phyloP scores from a whole-genome alignment of 1,140 invertebrate genomes.

The Tribolium madens region DNA sequence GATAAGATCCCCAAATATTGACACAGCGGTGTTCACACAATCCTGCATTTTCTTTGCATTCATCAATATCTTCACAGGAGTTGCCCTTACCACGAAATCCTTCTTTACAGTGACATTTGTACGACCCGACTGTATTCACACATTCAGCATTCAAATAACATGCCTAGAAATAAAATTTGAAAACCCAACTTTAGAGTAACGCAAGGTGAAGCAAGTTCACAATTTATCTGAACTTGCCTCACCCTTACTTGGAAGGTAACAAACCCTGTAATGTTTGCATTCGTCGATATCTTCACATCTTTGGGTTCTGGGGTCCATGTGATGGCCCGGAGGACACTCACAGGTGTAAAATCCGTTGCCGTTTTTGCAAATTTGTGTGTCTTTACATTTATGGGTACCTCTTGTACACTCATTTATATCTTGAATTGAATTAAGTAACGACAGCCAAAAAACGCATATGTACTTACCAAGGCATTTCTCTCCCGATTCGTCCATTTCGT shows the following conservation, averaged over 20 bases:
- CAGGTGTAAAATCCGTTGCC: slow-evolving; percentile 81
- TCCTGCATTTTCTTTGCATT: slow-evolving; percentile 72
- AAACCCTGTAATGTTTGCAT: slow-evolving; percentile 70
- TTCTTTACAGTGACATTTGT: slow-evolving; percentile 80
- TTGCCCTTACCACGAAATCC: slow-evolving; percentile 76
- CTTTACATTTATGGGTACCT: slow-evolving; percentile 75
- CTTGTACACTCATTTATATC: slow-evolving; percentile 79
- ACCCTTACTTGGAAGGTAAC: not conserved
- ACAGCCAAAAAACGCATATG: not conserved
- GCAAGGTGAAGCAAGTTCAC: not conserved
- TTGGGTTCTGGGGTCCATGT: slow-evolving; percentile 68
- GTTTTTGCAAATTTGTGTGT: slow-evolving; percentile 82
- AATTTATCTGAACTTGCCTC: not conserved
- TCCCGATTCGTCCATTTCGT: slow-evolving; percentile 65
- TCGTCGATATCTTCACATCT: slow-evolving; percentile 93
- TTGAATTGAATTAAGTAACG: slow-evolving; percentile 53
- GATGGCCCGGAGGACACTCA: slow-evolving; percentile 77
- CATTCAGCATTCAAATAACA: slow-evolving; percentile 75
- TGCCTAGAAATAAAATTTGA: slow-evolving; percentile 61
- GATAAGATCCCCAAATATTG: slow-evolving; percentile 86
- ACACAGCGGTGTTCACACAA: slow-evolving; percentile 88
- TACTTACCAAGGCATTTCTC: slow-evolving; percentile 65
- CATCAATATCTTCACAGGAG: slow-evolving; percentile 76
- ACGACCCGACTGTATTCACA: slow-evolving; percentile 85
- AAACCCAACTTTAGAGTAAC: not conserved